Conservation (phyloP, 2,888 invertebrate species). For the Polydrusus cervinus region DNA sequence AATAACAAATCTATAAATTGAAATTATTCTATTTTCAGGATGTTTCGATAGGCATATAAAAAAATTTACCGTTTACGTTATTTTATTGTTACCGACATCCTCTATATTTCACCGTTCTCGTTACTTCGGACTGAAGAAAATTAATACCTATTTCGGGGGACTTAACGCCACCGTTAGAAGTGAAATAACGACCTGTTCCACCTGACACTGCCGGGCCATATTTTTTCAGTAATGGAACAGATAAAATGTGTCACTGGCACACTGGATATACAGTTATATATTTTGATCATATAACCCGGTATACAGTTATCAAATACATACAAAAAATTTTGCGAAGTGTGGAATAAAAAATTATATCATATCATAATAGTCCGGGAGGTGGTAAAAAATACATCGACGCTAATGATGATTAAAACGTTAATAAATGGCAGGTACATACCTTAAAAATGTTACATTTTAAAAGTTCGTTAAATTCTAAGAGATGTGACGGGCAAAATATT, state of each 20-base stretch:
- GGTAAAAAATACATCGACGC: too few species aligned
- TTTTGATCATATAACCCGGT: not conserved
- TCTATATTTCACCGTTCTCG: not conserved
- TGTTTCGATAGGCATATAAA: too few species aligned
- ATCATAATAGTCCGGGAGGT: too few species aligned
- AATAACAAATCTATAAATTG: too few species aligned
- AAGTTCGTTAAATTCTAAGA: too few species aligned
- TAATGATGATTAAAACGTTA: too few species aligned
- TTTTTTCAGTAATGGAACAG: conserved; percentile 38
- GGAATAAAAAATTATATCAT: too few species aligned
- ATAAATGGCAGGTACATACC: too few species aligned
- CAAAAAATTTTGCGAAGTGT: too few species aligned
- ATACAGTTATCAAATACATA: not conserved
- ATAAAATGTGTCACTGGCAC: conserved; percentile 12
- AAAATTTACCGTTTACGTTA: not conserved
- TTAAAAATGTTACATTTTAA: too few species aligned
- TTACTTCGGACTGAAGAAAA: conserved; percentile 27
- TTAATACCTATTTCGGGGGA: conserved; percentile 35
- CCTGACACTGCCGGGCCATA: conserved; percentile 27
- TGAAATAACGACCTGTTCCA: conserved; percentile 36
- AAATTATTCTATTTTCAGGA: too few species aligned
- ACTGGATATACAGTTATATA: not conserved
- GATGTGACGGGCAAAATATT: too few species aligned
- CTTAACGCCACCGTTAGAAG: conserved; percentile 3
- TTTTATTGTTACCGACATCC: not conserved